Base-by-base conservation (phyloP, 2,888 invertebrate species). In the Calliopum simillimum region DNA sequence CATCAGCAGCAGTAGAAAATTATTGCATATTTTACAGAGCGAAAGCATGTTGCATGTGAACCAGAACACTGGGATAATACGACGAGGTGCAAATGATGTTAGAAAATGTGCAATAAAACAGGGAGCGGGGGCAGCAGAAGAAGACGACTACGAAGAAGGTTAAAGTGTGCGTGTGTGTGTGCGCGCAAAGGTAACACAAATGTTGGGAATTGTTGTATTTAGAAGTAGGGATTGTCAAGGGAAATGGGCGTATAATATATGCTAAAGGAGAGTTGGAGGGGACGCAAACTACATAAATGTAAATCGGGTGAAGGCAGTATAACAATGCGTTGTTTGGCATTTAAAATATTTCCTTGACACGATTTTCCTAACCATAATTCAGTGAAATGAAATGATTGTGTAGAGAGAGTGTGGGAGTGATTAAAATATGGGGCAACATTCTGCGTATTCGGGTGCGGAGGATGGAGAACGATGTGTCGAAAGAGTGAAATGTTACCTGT, bases 1-100 rank as follows among this genome's bases (percentile, higher is more conserved):
- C 12, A 25, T 44, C 44, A 14, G 21, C 55, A 19, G 55, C 33
- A 19, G 46, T 13, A 46, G 46, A 21, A 61, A 55, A 65, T 65
- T 53, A 65, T 65, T 65, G 65, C 55, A 65, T 65, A 65, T 65
- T 65, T 65, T 65, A 65, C 19, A 46, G 65, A 43, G 55, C 55
- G 25, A 16, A 43, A 53, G 44, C 65, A 65, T 55, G 65, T 53
- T 65, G 65, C 65, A 65, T 65, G 53, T 43, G 53, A 64, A 51
- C 23, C 43, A 23, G 55, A 44, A 16, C 23, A 13, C 23, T 23
- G 14, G 55, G 21, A 49, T 53, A 53, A 64, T 53, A 16, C 53
- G 13, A 46, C n/a, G 65, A 65, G 65, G 43, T 65, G 65, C 55
- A 65, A 65, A 65, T 65, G 65, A 65, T 44, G 44, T 19, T n/a